These are phyloP conservation scores for Platycheirus albimanus DNA, from an alignment of 2,888 invertebrate species.

Conservation along the genomic window DNA sequence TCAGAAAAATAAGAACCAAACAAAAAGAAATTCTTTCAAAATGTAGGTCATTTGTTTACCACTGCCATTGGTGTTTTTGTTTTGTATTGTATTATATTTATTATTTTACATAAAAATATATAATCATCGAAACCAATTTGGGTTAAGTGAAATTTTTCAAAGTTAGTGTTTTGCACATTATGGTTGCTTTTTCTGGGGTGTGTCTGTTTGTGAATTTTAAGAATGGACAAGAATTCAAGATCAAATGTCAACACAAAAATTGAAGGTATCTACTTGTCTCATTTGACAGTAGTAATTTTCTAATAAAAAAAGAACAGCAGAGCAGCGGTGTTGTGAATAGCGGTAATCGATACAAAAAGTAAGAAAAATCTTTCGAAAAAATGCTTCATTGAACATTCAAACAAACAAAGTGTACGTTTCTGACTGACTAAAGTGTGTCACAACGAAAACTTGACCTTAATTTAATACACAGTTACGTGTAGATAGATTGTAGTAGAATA, in stretches of 20 bases:
- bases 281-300: background rate
- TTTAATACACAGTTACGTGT: constrained; percentile 55
- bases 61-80: background rate
- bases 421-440: constrained; percentile 53
- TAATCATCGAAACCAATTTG: constrained; percentile 16
- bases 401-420: constrained; percentile 14
- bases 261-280: background rate
- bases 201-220: no score
- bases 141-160: background rate
- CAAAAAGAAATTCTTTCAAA: background rate
- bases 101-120: background rate
- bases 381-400: constrained; percentile 9
- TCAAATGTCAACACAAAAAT: no score
- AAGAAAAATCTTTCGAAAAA: no score
- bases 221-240: no score
- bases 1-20: background rate
- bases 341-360: background rate
- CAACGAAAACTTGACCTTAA: constrained; percentile 65
- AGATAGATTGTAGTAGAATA: background rate
- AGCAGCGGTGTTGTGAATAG: no score
- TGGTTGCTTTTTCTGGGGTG: no score
- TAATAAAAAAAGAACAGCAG: background rate
- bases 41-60: constrained; percentile 5
- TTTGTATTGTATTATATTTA: background rate
- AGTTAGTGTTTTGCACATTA: background rate